Evolutionary conservation across 2,113 vertebrate species (phyloP).

Genomic region (Megaptera novaeangliae): DNA sequence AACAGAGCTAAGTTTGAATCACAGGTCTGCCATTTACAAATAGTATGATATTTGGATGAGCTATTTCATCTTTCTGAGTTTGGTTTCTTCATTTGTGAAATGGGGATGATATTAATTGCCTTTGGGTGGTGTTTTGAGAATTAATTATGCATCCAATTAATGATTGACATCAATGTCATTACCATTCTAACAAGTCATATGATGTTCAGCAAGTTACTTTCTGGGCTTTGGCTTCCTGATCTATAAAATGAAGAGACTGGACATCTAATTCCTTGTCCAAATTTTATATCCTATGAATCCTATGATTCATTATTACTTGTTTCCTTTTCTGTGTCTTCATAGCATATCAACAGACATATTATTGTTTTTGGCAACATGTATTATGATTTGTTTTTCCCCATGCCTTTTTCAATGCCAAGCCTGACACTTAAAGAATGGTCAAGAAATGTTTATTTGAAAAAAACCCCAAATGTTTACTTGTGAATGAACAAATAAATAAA

Average conservation of each 20-base stretch:
- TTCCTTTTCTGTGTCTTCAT: background rate
- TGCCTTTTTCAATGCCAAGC: background rate
- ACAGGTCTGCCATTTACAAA: background rate
- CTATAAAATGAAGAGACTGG: background rate
- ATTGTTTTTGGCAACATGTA: background rate
- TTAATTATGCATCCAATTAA: background rate
- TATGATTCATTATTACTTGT: background rate
- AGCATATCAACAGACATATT: background rate
- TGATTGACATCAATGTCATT: background rate
- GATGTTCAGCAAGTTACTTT: background rate
- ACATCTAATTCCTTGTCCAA: background rate
- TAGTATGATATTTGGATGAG: background rate
- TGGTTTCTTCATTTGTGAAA: background rate
- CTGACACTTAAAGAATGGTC: background rate
- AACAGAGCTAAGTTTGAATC: background rate
- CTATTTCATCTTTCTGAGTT: background rate
- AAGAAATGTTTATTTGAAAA: background rate
- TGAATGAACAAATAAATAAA: background rate
- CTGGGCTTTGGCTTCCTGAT: background rate
- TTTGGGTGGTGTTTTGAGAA: background rate
- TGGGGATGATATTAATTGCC: background rate
- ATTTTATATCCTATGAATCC: background rate
- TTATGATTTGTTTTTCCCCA: background rate
- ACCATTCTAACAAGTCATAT: background rate
- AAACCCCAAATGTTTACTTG: background rate